phyloP scores from a whole-genome alignment of 2,888 invertebrate species.

The Sarcophaga subvicina region DNA sequence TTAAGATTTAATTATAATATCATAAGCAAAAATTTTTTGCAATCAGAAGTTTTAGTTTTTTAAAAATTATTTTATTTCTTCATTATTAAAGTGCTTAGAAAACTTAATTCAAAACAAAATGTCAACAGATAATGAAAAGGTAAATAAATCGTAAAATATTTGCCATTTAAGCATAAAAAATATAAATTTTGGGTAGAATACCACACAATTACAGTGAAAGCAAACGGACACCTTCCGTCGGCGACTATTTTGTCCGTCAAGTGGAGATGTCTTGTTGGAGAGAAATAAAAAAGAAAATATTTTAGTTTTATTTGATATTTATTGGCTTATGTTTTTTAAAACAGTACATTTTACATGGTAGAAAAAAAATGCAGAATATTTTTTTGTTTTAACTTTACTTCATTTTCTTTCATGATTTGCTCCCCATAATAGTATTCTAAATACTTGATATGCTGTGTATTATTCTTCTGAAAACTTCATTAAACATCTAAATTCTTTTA shows the following conservation, averaged over 20 bases:
- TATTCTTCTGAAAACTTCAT: conserved; percentile 20
- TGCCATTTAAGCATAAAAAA: too few species aligned
- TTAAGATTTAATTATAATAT: conserved; percentile 17
- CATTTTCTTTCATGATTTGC: conserved; percentile 10
- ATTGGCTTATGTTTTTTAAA: not conserved
- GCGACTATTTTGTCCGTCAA: too few species aligned
- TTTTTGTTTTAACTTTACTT: conserved; percentile 21
- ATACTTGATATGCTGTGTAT: conserved; percentile 21
- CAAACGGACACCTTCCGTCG: too few species aligned
- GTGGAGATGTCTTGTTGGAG: too few species aligned
- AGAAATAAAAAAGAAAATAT: not conserved
- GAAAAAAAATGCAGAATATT: conserved; percentile 5
- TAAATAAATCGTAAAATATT: conserved; percentile 40
- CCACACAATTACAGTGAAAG: too few species aligned
- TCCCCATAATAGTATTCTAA: conserved; percentile 20
- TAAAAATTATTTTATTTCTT: not conserved
- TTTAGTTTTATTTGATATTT: not conserved
- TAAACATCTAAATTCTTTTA: conserved; percentile 29
- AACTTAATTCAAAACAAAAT: conserved; percentile 27
- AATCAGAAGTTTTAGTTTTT: not conserved
- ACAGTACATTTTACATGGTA: not conserved
- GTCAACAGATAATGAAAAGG: conserved; percentile 64
- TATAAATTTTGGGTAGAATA: too few species aligned
- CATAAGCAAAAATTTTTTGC: conserved; percentile 23
- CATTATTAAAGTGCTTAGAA: not conserved